phyloP scores from a whole-genome alignment of 2,888 invertebrate genomes.

The Acheta domesticus region DNA sequence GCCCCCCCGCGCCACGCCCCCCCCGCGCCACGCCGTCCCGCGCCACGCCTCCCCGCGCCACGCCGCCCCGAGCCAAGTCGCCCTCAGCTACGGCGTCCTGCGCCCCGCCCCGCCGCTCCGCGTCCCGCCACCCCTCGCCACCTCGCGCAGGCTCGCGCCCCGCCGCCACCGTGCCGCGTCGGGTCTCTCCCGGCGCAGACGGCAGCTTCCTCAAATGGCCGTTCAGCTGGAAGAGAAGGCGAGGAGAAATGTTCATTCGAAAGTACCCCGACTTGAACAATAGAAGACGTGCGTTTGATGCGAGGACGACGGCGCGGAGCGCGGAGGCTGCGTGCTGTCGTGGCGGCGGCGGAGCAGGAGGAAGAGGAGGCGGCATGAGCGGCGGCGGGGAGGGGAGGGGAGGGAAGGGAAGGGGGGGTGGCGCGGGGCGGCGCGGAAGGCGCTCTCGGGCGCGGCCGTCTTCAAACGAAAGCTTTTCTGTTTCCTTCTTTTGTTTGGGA shows the following conservation, averaged over 20 bases:
- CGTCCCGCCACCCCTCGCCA: too few species aligned
- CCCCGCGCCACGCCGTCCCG: too few species aligned
- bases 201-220: slow-evolving; percentile 10
- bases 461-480: slow-evolving; percentile 10
- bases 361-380: too few species aligned
- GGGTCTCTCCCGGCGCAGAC: neutral
- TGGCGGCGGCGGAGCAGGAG: neutral
- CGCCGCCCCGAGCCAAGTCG: too few species aligned
- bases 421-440: neutral
- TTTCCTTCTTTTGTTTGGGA: neutral
- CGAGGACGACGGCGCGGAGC: neutral
- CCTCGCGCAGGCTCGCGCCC: too few species aligned
- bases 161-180: neutral
- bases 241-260: neutral
- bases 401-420: too few species aligned
- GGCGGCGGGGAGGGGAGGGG: neutral
- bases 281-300: slow-evolving; percentile 18
- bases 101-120: too few species aligned
- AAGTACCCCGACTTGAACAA: slow-evolving; percentile 18
- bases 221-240: neutral
- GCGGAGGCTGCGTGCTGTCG: neutral
- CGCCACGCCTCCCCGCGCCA: too few species aligned
- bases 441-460: slow-evolving; percentile 4
- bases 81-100: too few species aligned
- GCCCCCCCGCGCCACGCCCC: too few species aligned